Percentiles rank a stretch among this genome's conserved stretches.
Evolutionary conservation across 1,140 invertebrate species (phyloP).

Genomic region (Diabrotica undecimpunctata): DNA sequence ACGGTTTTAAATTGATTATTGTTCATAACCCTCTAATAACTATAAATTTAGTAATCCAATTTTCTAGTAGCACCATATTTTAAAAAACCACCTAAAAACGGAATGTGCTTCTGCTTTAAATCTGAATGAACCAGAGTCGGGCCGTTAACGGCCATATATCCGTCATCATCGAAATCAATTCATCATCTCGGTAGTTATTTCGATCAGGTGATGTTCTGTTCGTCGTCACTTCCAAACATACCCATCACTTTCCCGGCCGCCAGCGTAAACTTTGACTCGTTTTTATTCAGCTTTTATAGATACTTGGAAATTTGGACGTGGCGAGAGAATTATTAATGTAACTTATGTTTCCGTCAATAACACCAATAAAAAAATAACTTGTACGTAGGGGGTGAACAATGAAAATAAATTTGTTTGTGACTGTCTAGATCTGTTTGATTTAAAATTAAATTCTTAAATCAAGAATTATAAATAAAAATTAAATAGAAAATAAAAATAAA

Average conservation of each 20-base stretch:
- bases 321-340: background rate
- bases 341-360: background rate
- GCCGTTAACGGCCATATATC: conserved; percentile 19
- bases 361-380: background rate
- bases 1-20: no score
- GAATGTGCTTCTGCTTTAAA: background rate
- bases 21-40: no score
- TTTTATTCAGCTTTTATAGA: background rate
- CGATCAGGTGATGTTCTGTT: conserved; percentile 9
- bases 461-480: no score
- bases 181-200: conserved; percentile 21
- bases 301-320: background rate
- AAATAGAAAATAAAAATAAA: no score
- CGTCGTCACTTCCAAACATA: background rate
- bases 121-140: conserved; percentile 12
- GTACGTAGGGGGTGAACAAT: no score
- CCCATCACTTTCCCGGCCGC: background rate
- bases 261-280: background rate
- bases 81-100: no score
- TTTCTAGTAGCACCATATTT: no score
- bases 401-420: no score
- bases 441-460: no score
- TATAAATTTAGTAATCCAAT: no score
- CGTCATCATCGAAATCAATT: conserved; percentile 24
- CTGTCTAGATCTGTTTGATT: no score